Percentiles rank a stretch among this genome's conserved stretches.
These are phyloP conservation scores for Saxicola maurus DNA, from an alignment of 2,797 vertebrate genomes.

Conservation along the genomic window DNA sequence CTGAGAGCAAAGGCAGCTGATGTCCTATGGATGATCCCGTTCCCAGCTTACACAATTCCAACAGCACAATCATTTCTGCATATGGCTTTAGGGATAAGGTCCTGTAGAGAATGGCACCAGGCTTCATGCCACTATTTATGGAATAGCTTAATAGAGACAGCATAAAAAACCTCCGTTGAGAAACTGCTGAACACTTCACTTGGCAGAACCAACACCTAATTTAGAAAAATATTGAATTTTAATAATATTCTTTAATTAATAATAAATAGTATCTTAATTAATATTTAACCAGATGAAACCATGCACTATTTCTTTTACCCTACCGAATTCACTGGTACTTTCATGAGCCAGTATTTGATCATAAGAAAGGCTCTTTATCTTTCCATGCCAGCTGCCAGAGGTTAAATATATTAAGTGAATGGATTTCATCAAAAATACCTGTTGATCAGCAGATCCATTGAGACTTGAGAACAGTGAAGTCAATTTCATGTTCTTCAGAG, in stretches of 20 bases:
- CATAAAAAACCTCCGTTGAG: neutral
- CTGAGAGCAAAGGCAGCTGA: neutral
- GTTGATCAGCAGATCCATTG: neutral
- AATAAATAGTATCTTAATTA: neutral
- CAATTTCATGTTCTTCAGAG: neutral
- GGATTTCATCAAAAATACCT: neutral
- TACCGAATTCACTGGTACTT: neutral
- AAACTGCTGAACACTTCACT: neutral
- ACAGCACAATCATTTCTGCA: neutral
- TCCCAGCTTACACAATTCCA: neutral
- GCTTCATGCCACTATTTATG: neutral
- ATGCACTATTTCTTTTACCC: neutral
- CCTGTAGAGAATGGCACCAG: neutral
- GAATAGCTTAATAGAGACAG: neutral
- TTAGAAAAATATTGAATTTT: neutral
- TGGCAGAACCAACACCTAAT: neutral
- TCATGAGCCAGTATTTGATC: neutral
- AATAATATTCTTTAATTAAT: neutral
- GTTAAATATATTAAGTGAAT: neutral
- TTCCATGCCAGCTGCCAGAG: neutral
- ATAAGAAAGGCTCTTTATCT: neutral
- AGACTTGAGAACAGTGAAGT: neutral
- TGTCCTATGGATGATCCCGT: neutral
- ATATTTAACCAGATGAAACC: neutral
- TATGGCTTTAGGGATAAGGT: neutral